Percentiles rank a stretch among this genome's conserved stretches.
Conservation (phyloP, 2,888 invertebrate genomes). For the Mythimna loreyi region DNA sequence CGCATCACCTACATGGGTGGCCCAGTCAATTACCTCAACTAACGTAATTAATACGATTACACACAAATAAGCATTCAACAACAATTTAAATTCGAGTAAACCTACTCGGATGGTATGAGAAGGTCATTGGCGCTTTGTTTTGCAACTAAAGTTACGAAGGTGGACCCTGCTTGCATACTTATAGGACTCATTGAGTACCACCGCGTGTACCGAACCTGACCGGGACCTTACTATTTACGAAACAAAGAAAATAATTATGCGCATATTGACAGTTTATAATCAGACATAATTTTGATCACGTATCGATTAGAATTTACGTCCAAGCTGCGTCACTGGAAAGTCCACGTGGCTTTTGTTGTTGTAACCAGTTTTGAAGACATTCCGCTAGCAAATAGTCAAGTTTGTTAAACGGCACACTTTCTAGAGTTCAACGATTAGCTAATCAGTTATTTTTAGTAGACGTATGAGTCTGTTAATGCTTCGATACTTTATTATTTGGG, state of each 20-base stretch:
- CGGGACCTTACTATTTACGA: conserved; percentile 58
- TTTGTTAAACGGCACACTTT: conserved; percentile 2
- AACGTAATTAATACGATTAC: conserved; percentile 26
- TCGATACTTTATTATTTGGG: background rate
- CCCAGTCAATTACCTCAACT: conserved; percentile 22
- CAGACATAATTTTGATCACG: conserved; percentile 24
- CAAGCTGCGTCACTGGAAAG: conserved; percentile 1
- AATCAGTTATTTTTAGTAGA: conserved; percentile 5
- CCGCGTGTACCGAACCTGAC: conserved; percentile 30
- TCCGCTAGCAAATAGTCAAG: background rate
- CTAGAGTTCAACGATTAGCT: background rate
- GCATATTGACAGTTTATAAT: conserved; percentile 6
- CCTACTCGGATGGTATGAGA: conserved; percentile 37
- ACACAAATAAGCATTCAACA: conserved; percentile 26
- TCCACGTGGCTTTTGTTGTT: background rate
- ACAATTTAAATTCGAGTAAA: conserved; percentile 50
- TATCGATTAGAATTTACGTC: conserved; percentile 18
- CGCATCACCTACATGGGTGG: conserved; percentile 28
- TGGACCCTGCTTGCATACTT: conserved; percentile 49
- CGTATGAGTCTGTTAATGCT: background rate
- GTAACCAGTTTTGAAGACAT: background rate
- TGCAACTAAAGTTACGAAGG: conserved; percentile 59
- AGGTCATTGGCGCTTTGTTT: conserved; percentile 63
- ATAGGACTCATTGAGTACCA: conserved; percentile 45
- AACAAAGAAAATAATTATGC: conserved; percentile 46